Base-by-base conservation (phyloP, 1,140 invertebrate genomes). In the Agrypnia vestita region DNA sequence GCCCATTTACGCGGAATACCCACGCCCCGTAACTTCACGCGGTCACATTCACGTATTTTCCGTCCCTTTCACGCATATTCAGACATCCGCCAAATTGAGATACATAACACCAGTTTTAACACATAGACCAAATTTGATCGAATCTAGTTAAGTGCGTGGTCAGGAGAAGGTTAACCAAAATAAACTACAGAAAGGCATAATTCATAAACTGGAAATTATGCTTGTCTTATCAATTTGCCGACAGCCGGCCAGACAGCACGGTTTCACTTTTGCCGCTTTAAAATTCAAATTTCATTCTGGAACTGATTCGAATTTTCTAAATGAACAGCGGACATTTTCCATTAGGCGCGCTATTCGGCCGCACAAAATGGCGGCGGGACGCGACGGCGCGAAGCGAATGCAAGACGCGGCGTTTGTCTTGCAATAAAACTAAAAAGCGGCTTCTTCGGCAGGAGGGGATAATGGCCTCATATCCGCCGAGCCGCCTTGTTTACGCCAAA, bases 231-330 rank as follows among this genome's bases (percentile, higher is more conserved):
- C 67, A 71, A 71, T 71, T 71, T 19, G 15, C 67, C 49, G 15
- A 25, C 9, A 44, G 17, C 62, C 9, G n/a, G 43, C 10, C 11
- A 67, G 62, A 67, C 44, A 12, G 46, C 64, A 43, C 46, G 17
- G n/a, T 69, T 69, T 44, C 64, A 17, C 35, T 69, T 69, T 69
- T 15, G 25, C 10, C 6, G 10, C 35, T 64, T 51, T 8, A 35
- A 69, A 69, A 49, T 69, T 47, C 64, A 69, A 69, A 69, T 69
- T 69, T 13, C 44, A 47, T 69, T 69, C 64, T 46, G 0, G 64
- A 69, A 49, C 62, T 15, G 7, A 17, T 67, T 46, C 44, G 13
- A 69, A 69, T 3, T 69, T 44, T 46, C n/a, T 13, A 69, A 69
- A n/a, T 69, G 44, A 69, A 21, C 1, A 17, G 7, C 64, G 64